Percentiles rank a stretch among this genome's conserved stretches.
Evolutionary conservation across 1,140 invertebrate species (phyloP).

Genomic region (Hyles euphorbiae): DNA sequence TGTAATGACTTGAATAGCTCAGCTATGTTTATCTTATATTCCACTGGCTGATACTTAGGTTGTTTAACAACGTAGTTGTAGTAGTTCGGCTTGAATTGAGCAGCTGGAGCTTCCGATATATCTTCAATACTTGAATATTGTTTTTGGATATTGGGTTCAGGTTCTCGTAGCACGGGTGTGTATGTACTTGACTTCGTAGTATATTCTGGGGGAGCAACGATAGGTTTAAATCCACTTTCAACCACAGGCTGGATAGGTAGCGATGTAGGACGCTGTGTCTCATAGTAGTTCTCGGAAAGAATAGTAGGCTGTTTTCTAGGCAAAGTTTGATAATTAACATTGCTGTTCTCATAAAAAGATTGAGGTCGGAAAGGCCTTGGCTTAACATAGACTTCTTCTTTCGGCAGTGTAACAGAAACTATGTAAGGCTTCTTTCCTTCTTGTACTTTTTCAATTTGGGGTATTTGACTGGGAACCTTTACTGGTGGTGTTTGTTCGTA

Average conservation of each 20-base stretch:
- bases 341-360: conserved; percentile 34
- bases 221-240: conserved; percentile 67
- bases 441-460: conserved; percentile 34
- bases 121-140: conserved; percentile 26
- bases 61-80: conserved; percentile 45
- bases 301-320: conserved; percentile 47
- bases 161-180: conserved; percentile 18
- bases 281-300: conserved; percentile 58
- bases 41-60: conserved; percentile 28
- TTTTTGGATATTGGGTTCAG: conserved; percentile 25
- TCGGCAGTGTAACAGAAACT: conserved; percentile 29
- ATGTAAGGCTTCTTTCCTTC: conserved; percentile 36
- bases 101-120: conserved; percentile 17
- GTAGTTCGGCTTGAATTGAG: conserved; percentile 37
- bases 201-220: conserved; percentile 33
- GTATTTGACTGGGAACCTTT: conserved; percentile 22
- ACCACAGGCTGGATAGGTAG: conserved; percentile 41
- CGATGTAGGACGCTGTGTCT: conserved; percentile 35
- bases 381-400: conserved; percentile 50
- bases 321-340: conserved; percentile 23
- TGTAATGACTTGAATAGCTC: conserved; percentile 80
- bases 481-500: conserved; percentile 72
- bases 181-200: conserved; percentile 35
- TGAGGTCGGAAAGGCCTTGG: conserved; percentile 44
- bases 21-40: conserved; percentile 35